These are phyloP conservation scores for Glomeris maerens DNA, from an alignment of 1,140 invertebrate genomes.

Conservation along the genomic window DNA sequence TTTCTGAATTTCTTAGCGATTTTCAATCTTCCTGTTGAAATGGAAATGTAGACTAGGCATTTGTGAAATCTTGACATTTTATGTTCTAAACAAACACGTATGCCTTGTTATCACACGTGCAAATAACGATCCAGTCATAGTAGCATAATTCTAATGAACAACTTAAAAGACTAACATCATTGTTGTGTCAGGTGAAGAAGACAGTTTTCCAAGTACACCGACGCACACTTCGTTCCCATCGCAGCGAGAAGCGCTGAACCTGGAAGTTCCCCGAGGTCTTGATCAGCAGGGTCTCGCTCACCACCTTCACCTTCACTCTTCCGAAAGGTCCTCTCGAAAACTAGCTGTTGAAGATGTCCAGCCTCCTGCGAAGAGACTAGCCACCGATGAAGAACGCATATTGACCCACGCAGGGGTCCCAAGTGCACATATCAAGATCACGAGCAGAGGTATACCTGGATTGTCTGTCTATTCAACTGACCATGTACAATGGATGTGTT, in stretches of 20 bases:
- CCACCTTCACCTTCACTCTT: conserved; percentile 14
- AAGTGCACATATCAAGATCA: conserved; percentile 76
- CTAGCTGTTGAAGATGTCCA: conserved; percentile 22
- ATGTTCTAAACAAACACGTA: too few species aligned
- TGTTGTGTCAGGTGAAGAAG: conserved; percentile 10
- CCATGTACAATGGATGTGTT: too few species aligned
- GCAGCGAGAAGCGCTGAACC: conserved; percentile 45
- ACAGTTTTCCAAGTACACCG: conserved; percentile 15
- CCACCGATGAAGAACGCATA: conserved; percentile 32
- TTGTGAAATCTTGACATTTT: too few species aligned
- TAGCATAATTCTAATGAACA: too few species aligned
- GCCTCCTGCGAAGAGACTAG: conserved; percentile 30
- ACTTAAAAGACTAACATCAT: too few species aligned
- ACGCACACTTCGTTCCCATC: conserved; percentile 20
- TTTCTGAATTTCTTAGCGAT: too few species aligned
- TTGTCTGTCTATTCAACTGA: neutral
- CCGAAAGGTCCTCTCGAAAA: conserved; percentile 25
- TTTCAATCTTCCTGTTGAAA: too few species aligned
- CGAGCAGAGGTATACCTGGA: conserved; percentile 57
- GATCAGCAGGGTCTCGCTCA: conserved; percentile 31
- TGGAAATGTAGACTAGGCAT: too few species aligned
- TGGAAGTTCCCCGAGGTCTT: conserved; percentile 33
- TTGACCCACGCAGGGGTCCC: conserved; percentile 32
- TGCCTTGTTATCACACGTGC: too few species aligned
- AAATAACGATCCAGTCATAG: too few species aligned